Evolutionary conservation across 2,888 invertebrate species (phyloP).

Genomic region (Linnaemya tessellans): DNA sequence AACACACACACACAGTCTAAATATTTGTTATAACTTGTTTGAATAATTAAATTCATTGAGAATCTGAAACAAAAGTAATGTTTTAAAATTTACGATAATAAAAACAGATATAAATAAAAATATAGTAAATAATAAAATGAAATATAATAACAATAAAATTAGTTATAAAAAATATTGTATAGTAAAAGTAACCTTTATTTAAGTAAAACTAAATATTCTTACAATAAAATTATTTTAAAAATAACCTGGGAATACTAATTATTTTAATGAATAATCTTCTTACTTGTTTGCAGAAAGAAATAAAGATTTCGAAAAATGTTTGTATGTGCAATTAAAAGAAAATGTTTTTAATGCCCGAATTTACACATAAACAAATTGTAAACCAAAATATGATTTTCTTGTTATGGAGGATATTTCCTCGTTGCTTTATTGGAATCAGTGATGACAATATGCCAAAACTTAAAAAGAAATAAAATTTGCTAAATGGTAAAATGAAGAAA

Average conservation of each 20-base stretch:
- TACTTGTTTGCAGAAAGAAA: too few relatives aligned
- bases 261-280: not conserved
- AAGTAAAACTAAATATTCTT: conserved; percentile 62
- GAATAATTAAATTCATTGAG: conserved; percentile 2
- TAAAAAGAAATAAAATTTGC: too few relatives aligned
- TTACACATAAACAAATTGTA: too few relatives aligned
- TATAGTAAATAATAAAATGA: conserved; percentile 44
- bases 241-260: conserved; percentile 2
- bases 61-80: conserved; percentile 19
- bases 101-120: conserved; percentile 23
- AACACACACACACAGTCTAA: not conserved
- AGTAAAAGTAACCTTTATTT: conserved; percentile 60
- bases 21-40: conserved; percentile 24
- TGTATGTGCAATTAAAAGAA: too few relatives aligned
- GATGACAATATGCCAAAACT: too few relatives aligned
- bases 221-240: conserved; percentile 60
- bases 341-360: too few relatives aligned
- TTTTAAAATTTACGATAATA: conserved; percentile 22
- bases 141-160: conserved; percentile 52
- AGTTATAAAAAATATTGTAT: conserved; percentile 58
- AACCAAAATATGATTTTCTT: too few relatives aligned
- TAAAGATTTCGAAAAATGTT: too few relatives aligned
- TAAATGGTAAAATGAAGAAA: too few relatives aligned
- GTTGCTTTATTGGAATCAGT: too few relatives aligned
- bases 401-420: too few relatives aligned